phyloP scores from a whole-genome alignment of 2,888 invertebrate species.

The Latrodectus elegans region DNA sequence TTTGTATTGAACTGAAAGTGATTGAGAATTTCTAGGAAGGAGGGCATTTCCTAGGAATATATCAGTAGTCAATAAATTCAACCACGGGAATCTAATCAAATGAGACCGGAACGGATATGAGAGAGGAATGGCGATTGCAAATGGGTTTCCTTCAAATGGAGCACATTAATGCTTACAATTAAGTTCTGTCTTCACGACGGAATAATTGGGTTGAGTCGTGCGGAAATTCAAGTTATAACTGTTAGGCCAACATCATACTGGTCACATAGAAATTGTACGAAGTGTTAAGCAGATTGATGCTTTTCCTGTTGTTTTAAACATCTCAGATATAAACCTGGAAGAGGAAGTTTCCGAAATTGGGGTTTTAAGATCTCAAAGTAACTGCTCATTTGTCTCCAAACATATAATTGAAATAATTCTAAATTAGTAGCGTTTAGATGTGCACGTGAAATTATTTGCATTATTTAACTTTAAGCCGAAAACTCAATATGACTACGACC shows the following conservation, averaged over 20 bases:
- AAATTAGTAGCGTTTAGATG: too few relatives aligned
- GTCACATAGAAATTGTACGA: conserved; percentile 11
- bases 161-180: conserved; percentile 45
- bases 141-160: conserved; percentile 30
- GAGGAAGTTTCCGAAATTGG: too few relatives aligned
- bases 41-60: conserved; percentile 3
- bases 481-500: too few relatives aligned
- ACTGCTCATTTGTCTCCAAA: too few relatives aligned
- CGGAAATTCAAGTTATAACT: conserved; percentile 32
- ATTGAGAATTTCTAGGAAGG: too few relatives aligned
- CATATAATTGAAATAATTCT: too few relatives aligned
- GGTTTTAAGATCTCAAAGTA: too few relatives aligned
- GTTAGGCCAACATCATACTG: conserved; percentile 4
- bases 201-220: conserved; percentile 25
- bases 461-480: too few relatives aligned
- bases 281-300: conserved; percentile 6
- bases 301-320: neutral
- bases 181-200: conserved; percentile 25
- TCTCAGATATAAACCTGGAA: neutral
- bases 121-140: neutral
- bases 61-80: conserved; percentile 13
- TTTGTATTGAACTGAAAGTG: too few relatives aligned
- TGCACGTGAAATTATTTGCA: too few relatives aligned
- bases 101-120: conserved; percentile 20
- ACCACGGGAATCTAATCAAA: conserved; percentile 30